Base-by-base conservation (phyloP, 1,140 invertebrate genomes). In the Drosophila burlai region DNA sequence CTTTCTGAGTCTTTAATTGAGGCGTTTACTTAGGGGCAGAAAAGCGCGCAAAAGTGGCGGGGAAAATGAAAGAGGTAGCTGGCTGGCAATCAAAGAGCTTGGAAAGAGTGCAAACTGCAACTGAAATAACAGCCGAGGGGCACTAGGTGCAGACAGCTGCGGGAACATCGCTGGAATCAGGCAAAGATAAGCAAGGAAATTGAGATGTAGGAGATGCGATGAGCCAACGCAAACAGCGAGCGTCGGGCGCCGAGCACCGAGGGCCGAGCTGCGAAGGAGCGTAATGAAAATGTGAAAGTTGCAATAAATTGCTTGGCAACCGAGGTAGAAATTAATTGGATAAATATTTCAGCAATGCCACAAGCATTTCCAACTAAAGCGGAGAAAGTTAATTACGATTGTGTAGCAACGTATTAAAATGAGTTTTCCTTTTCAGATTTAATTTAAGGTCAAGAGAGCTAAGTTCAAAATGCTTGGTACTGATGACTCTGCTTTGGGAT, bases 261-360 rank as follows among this genome's bases (percentile, higher is more conserved):
- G 13, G 49, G 2, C 10, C 10, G 50, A 21, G 45, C 58, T 50
- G 62, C 61, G 62, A 75, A 83, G 26, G 6, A 86, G 69, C 67
- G 69, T 69, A 61, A 65, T 83, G 80, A 69, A 83, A 89, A 89
- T 89, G 83, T 57, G 36, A 57, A 57, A 57, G 54, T 83, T 89
- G 76, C 83, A 76, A 86, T 83, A 89, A 89, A 87, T 83, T 89
- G 71, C 83, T 80, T 59, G 66, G 73, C 64, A 78, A 86, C 71
- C 83, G 73, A 63, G 83, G 80, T 73, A 78, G 67, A 86, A 84
- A 89, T 86, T 86, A 86, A 86, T 86, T 86, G 83, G 83, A 86
- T 76, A 86, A 87, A 86, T 86, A 83, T 86, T 85, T 87, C 49
- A 82, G 69, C 62, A 83, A 85, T 86, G 81, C 84, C 60, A 81